Base-by-base conservation (phyloP, 2,113 vertebrate species). In the Ictalurus punctatus region DNA sequence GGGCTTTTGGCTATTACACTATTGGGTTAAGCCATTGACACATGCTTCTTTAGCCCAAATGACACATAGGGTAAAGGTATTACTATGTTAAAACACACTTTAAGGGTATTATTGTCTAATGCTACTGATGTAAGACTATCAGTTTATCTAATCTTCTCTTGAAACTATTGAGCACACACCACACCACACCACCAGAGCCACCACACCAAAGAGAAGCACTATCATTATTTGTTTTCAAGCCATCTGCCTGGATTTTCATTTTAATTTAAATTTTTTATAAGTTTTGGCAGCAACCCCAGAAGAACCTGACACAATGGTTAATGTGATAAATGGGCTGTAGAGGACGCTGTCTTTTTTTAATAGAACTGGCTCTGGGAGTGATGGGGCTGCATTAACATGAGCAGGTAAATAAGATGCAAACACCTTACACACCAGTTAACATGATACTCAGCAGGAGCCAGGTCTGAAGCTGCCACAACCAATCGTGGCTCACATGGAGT, bases 371-470 rank as follows among this genome's bases (percentile, higher is more conserved):
- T 91, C 83, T 34, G 65, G 89, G 67, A 87, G 85, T 74, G 52
- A 65, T 63, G 25, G 89, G 85, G 25, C 90, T 90, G 85, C 89
- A 89, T 58, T 82, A 86, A 88, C 87, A 88, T 30, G 79, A 87
- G 87, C 85, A 88, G 61, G 83, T 89, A 87, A 90, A 89, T 71
- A 88, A 87, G 87, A 91, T 78, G 30, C 74, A 86, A 91, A 91
- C 85, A 90, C 90, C 88, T 91, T 90, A 91, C 89, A 91, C 89
- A 87, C 87, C 90, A 83, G 91, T 91, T 93, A 90, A 83, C 84
- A 25, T 14, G 30, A 79, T 63, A 91, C 87, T 83, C 85, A 40
- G 80, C 73, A 56, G 83, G 91, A 89, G 76, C 25, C 83, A 48
- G 87, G 80, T 88, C 88, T 83, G 85, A 79, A 4, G 61, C 90